Evolutionary conservation across 2,888 invertebrate genomes (phyloP), one percentile per base, ranked within the genome.

Genomic region (Zaprionus bogoriensis): DNA sequence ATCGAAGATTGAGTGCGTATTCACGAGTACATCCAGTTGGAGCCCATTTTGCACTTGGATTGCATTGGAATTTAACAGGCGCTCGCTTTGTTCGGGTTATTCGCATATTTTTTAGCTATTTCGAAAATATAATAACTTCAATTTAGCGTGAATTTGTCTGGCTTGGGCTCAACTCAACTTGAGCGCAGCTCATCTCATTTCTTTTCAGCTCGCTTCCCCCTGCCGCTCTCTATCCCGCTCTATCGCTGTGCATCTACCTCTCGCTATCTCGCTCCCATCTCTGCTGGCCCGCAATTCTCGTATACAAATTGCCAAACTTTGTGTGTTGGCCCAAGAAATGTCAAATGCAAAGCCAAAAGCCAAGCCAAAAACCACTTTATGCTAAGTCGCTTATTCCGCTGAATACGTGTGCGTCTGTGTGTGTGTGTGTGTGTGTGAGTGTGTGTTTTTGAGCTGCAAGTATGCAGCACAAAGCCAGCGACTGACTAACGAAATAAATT

Each of bases 401-500:
- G 52, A 28, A 41, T 44, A 12, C 25, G 22, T 47, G 41, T 52
- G 4, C 36, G 10, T 39, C 9, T 50, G 17, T 46, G n/a, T 44
- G 19, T 38, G 38, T 25, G 9, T 45, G n/a, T 45, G 27, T 23
- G 23, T 57, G 5, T 44, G 19, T 36, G 19, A 48, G 20, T 39
- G 3, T 32, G 6, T 47, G 3, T 54, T 22, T 41, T 25, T 39
- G 19, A 32, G n/a, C 53, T 69, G 64, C 47, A 65, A 70, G 65
- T 61, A 66, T 75, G 57, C 69, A 42, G 48, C 46, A 63, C 69
- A 63, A 68, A 63, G 74, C 71, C 9, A 63, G 71, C 60, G 59
- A 70, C 71, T 64, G 77, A 63, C 64, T 70, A 69, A 71, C 71
- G 74, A 77, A 87, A 85, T 73, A 82, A 81, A 77, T 81, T 79